Percentiles rank a stretch among this genome's conserved stretches.
Evolutionary conservation across 2,113 vertebrate genomes (phyloP).

Genomic region (Scalopus aquaticus): DNA sequence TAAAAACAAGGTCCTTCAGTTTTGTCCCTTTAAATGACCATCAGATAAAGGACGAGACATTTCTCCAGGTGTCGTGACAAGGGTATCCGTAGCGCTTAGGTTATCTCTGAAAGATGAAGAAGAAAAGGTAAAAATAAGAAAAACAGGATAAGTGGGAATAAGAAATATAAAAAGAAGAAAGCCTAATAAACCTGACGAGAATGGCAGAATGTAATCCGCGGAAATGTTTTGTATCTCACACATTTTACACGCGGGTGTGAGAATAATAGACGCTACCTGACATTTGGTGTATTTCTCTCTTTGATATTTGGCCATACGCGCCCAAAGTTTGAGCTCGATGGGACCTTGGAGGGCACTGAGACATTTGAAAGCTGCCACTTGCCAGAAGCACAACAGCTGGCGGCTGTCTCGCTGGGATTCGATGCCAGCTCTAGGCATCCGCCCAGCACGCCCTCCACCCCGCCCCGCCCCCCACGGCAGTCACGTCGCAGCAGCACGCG

Average conservation of each 20-base stretch:
- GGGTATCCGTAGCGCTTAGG: not conserved
- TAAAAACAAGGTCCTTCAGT: not conserved
- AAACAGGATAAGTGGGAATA: not conserved
- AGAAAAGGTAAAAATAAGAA: not conserved
- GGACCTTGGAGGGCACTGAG: not conserved
- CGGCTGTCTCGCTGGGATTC: not conserved
- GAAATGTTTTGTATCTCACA: not conserved
- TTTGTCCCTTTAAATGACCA: not conserved
- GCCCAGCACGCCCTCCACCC: not conserved
- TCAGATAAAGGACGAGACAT: not conserved
- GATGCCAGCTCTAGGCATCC: not conserved
- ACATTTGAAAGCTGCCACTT: constrained; percentile 42
- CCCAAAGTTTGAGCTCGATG: not conserved
- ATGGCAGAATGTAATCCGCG: not conserved
- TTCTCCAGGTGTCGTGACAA: not conserved
- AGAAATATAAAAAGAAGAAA: not conserved
- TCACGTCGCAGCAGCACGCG: not conserved
- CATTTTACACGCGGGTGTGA: not conserved
- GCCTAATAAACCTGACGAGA: not conserved
- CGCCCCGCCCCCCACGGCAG: not conserved
- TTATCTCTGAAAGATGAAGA: not conserved
- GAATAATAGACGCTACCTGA: not conserved
- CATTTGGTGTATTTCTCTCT: not conserved
- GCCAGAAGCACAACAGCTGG: constrained; percentile 22
- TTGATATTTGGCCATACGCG: not conserved